A percentile compares a stretch with the other conserved stretches of the same genome.
Conservation (phyloP, 2,113 vertebrate species). For the Campylomormyrus tamandua region DNA sequence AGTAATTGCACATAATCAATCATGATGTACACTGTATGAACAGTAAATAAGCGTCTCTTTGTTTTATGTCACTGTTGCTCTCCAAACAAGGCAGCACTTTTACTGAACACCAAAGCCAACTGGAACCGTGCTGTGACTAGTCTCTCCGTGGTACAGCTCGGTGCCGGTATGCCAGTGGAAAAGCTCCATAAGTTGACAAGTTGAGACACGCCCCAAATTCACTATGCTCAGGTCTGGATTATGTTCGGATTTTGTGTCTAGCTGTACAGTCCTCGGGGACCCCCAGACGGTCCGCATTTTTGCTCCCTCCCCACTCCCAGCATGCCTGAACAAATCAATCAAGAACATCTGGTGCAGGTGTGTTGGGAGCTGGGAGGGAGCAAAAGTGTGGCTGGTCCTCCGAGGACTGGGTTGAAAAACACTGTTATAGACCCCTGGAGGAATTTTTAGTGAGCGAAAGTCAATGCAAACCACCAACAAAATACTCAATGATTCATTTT, state of each 20-base stretch:
- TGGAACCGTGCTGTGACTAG: not conserved
- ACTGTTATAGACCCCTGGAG: not conserved
- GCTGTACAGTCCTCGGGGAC: not conserved
- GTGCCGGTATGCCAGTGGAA: not conserved
- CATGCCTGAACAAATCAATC: not conserved
- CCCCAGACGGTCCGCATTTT: not conserved
- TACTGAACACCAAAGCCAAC: no score
- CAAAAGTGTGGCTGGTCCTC: not conserved
- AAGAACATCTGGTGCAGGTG: not conserved
- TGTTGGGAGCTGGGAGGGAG: not conserved
- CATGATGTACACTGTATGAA: no score
- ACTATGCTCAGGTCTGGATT: not conserved
- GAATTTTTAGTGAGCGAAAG: not conserved
- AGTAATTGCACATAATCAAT: no score
- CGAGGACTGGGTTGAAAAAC: not conserved
- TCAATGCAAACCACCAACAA: not conserved
- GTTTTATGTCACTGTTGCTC: no score
- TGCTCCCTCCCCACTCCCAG: not conserved
- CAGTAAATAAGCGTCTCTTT: no score
- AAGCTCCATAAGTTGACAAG: not conserved
- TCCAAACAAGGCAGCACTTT: no score
- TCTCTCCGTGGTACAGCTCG: not conserved
- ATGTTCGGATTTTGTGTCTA: not conserved
- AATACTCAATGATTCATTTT: not conserved
- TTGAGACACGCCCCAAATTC: not conserved